A percentile compares a stretch with the other conserved stretches of the same genome.
phyloP scores from a whole-genome alignment of 2,797 vertebrate genomes.

The Crypturellus tataupa region DNA sequence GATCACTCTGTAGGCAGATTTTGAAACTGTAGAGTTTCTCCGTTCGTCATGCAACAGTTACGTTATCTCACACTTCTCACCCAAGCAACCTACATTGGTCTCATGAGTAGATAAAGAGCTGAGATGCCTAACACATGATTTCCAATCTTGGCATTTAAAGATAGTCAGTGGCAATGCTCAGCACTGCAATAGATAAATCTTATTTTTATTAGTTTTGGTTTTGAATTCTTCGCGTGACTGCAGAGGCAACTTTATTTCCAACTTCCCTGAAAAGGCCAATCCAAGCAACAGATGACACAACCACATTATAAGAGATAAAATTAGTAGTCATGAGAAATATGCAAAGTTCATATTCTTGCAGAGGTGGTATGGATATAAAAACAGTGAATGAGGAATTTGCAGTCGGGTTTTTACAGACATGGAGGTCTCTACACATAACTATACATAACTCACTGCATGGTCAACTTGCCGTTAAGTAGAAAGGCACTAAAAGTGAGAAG shows the following conservation, averaged over 20 bases:
- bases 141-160: neutral
- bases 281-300: neutral
- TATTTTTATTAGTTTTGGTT: neutral
- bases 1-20: neutral
- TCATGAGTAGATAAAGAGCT: neutral
- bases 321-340: slow-evolving; percentile 7
- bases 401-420: neutral
- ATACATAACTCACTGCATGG: neutral
- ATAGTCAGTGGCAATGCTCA: neutral
- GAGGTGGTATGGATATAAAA: neutral
- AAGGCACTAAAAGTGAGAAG: neutral
- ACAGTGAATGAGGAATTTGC: neutral
- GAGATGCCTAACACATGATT: neutral
- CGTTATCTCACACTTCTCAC: neutral
- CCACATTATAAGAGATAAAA: slow-evolving; percentile 13
- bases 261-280: neutral
- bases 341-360: neutral
- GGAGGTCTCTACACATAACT: neutral
- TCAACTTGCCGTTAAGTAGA: neutral
- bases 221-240: neutral
- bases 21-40: fast-evolving
- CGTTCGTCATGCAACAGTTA: neutral
- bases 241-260: neutral
- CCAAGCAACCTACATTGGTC: neutral
- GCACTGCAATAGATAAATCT: neutral